These are phyloP conservation scores for Psophia crepitans DNA, from an alignment of 2,113 vertebrate genomes.

Conservation along the genomic window DNA sequence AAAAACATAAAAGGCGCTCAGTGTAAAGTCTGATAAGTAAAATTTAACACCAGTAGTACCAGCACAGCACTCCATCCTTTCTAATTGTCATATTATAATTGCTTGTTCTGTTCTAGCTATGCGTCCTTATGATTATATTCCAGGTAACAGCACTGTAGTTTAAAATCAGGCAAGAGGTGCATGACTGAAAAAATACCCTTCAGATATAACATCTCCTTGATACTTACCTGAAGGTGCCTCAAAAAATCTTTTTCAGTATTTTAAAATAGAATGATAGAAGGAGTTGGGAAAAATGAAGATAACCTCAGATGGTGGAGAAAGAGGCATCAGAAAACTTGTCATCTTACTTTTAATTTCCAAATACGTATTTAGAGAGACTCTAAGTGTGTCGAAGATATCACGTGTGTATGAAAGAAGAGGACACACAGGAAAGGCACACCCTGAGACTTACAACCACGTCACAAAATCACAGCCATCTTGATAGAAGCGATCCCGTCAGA, in stretches of 20 bases:
- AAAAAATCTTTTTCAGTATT: background rate
- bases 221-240: background rate
- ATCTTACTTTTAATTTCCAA: background rate
- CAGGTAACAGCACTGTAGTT: background rate
- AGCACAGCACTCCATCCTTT: background rate
- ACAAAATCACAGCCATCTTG: background rate
- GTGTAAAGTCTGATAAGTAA: background rate
- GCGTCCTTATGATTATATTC: background rate
- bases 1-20: background rate
- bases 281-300: background rate
- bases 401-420: accelerated
- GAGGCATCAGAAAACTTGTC: background rate
- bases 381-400: background rate
- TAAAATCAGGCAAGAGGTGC: background rate
- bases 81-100: background rate
- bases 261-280: background rate
- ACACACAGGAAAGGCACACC: background rate
- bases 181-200: background rate
- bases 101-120: background rate
- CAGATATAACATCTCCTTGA: background rate
- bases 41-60: background rate
- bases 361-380: background rate
- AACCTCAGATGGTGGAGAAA: background rate
- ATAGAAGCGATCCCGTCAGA: background rate
- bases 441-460: background rate